Conservation (phyloP, 2,113 vertebrate species). For the Paradoxurus hermaphroditus region DNA sequence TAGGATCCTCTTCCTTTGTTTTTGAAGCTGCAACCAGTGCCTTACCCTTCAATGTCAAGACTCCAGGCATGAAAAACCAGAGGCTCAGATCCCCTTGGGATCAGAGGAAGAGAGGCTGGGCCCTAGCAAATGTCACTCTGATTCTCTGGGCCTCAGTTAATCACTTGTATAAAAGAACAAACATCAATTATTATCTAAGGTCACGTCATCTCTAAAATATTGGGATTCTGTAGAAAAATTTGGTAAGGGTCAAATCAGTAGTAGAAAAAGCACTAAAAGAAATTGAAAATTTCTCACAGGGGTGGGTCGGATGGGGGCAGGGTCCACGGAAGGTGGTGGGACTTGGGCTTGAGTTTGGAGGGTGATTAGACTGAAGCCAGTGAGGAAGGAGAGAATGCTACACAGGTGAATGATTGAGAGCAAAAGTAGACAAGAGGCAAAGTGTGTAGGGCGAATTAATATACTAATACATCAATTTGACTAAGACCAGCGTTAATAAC, state of each 20-base stretch:
- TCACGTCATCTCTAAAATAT: background rate
- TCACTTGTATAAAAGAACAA: background rate
- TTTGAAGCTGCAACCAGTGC: background rate
- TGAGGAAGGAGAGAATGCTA: background rate
- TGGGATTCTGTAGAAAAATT: background rate
- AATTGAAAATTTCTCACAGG: background rate
- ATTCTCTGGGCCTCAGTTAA: background rate
- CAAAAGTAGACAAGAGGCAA: background rate
- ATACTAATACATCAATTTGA: background rate
- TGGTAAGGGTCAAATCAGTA: background rate
- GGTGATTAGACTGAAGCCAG: background rate
- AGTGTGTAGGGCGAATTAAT: background rate
- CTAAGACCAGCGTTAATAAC: background rate
- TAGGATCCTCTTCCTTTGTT: background rate
- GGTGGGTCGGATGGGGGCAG: background rate
- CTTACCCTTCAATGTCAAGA: background rate
- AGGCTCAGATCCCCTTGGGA: background rate
- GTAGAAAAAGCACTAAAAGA: background rate
- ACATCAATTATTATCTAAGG: background rate
- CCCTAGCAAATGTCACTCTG: background rate
- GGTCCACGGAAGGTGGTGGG: background rate
- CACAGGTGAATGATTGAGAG: background rate
- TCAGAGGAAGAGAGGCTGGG: background rate
- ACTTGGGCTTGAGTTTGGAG: background rate
- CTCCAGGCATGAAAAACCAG: background rate